Percentiles rank a stretch among this genome's conserved stretches.
These are phyloP conservation scores for Chloroclystis v-ata DNA, from an alignment of 2,888 invertebrate species.

Conservation along the genomic window DNA sequence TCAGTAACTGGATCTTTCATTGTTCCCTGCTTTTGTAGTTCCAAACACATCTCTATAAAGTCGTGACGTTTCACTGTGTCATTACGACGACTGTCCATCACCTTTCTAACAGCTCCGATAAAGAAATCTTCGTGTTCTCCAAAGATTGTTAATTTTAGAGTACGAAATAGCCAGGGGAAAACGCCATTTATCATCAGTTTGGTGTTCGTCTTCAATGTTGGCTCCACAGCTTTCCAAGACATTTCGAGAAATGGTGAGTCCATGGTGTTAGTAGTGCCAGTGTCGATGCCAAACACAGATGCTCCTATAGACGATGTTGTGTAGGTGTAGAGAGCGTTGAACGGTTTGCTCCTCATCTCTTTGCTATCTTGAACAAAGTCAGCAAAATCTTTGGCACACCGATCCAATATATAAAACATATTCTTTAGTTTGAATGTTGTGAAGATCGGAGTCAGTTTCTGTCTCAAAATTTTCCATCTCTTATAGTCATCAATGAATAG, in stretches of 20 bases:
- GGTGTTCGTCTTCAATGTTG: conserved; percentile 32
- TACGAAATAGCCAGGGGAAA: conserved; percentile 39
- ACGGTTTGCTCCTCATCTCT: conserved; percentile 39
- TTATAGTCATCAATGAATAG: conserved; percentile 48
- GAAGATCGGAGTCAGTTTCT: conserved; percentile 59
- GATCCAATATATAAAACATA: conserved; percentile 57
- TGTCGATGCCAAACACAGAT: conserved; percentile 64
- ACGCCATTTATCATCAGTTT: conserved; percentile 33
- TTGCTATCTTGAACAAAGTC: conserved; percentile 37
- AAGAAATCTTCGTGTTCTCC: conserved; percentile 52
- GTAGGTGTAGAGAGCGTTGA: conserved; percentile 46
- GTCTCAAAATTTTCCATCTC: conserved; percentile 57
- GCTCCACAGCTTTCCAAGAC: conserved; percentile 41
- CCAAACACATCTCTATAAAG: conserved; percentile 53
- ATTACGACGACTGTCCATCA: conserved; percentile 40
- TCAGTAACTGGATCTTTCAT: conserved; percentile 46
- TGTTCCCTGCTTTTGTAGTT: conserved; percentile 47
- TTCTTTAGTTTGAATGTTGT: conserved; percentile 55
- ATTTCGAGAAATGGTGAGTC: conserved; percentile 54
- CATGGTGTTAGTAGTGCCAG: conserved; percentile 47
- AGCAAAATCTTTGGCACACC: conserved; percentile 50
- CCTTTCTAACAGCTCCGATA: conserved; percentile 46
- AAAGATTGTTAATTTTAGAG: conserved; percentile 45
- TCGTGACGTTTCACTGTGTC: conserved; percentile 39
- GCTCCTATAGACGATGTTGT: conserved; percentile 55